phyloP scores from a whole-genome alignment of 2,113 vertebrate species.

The Vimba vimba region DNA sequence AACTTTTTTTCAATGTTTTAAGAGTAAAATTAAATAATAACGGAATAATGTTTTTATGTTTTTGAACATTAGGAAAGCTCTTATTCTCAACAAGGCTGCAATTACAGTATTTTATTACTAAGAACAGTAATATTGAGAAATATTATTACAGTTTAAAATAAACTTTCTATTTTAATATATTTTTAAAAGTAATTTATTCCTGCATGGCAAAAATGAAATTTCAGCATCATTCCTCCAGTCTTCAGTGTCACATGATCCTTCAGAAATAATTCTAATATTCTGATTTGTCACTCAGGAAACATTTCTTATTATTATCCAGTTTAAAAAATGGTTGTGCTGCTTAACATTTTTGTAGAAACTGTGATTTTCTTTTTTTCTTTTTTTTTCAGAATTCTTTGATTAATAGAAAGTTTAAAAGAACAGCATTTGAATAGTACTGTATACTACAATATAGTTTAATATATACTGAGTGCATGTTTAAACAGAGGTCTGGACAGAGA shows the following conservation, averaged over 20 bases:
- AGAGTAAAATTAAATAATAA: background rate
- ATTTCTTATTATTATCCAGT: background rate
- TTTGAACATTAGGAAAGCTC: background rate
- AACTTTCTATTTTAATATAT: background rate
- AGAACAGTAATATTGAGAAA: background rate
- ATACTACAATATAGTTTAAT: too few species aligned
- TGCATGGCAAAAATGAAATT: background rate
- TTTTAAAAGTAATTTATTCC: background rate
- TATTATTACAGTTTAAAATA: background rate
- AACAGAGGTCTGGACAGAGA: background rate
- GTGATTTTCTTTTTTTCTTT: background rate
- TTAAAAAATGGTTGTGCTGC: background rate
- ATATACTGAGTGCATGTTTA: too few species aligned
- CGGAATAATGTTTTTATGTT: background rate
- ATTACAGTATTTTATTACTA: background rate
- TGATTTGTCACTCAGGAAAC: background rate
- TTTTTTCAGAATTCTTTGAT: too few species aligned
- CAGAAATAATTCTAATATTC: background rate
- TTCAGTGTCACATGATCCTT: background rate
- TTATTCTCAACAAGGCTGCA: background rate
- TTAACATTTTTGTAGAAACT: background rate
- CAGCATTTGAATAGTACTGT: too few species aligned
- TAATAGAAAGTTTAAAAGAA: too few species aligned
- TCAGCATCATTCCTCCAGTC: background rate
- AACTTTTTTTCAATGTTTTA: background rate